Conservation (phyloP, 2,888 invertebrate species). For the Tridacna gigas region DNA sequence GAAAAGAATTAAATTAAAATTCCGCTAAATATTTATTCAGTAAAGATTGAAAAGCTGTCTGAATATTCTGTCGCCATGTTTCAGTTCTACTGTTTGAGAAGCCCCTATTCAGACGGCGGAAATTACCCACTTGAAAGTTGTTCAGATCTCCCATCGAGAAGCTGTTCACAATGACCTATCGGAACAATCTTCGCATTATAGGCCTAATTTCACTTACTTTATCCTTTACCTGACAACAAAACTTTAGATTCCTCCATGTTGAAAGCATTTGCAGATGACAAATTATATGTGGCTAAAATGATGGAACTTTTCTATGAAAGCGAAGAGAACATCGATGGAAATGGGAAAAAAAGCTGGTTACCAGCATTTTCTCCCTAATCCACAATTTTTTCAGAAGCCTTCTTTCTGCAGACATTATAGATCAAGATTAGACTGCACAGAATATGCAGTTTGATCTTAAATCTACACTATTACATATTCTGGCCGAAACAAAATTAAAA, state of each 20-base stretch:
- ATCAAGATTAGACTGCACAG: no score
- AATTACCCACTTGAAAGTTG: constrained; percentile 35
- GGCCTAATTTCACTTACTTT: constrained; percentile 27
- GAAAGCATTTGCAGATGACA: no score
- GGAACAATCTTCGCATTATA: constrained; percentile 26
- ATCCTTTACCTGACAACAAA: neutral
- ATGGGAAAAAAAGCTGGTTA: neutral
- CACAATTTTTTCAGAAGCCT: neutral
- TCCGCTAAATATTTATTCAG: constrained; percentile 55
- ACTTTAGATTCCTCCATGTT: no score
- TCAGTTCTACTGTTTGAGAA: constrained; percentile 31
- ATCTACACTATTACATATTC: no score
- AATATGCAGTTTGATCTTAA: no score
- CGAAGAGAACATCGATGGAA: no score
- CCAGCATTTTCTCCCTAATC: neutral
- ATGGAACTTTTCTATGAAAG: no score
- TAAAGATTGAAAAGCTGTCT: constrained; percentile 25
- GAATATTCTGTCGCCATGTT: constrained; percentile 18
- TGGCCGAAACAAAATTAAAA: no score
- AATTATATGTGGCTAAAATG: no score
- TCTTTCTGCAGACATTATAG: neutral
- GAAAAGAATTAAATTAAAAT: constrained; percentile 46
- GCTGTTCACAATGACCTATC: constrained; percentile 16
- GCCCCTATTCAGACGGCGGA: constrained; percentile 40
- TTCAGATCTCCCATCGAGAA: constrained; percentile 10